Percentiles rank a stretch among this genome's conserved stretches.
Evolutionary conservation across 2,888 invertebrate species (phyloP).

Genomic region (Malacosoma neustria): DNA sequence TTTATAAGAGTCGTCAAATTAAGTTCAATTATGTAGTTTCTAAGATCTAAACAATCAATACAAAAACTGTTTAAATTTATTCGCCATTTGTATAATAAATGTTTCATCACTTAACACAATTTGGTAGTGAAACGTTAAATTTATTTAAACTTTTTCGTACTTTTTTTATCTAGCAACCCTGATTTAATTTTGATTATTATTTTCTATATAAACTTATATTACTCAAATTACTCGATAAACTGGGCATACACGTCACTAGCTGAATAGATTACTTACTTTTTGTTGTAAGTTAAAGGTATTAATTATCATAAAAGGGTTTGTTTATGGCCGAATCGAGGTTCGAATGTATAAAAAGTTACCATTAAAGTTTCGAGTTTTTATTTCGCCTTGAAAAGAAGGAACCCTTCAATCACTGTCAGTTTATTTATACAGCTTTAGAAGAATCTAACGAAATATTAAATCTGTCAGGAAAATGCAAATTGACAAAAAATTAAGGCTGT

Average conservation of each 20-base stretch:
- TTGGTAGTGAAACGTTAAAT: no score
- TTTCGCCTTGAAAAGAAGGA: not conserved
- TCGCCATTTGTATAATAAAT: no score
- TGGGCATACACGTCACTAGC: not conserved
- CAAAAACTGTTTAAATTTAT: no score
- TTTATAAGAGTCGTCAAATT: no score
- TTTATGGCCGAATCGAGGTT: not conserved
- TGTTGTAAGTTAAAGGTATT: constrained; percentile 42
- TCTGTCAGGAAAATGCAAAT: not conserved
- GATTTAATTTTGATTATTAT: no score
- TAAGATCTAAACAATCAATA: no score
- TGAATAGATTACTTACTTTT: constrained; percentile 3
- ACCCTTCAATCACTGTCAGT: not conserved
- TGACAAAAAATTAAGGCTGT: not conserved
- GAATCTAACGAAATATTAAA: not conserved
- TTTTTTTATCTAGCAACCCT: no score
- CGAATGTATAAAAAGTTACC: not conserved
- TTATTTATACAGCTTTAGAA: not conserved
- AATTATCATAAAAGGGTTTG: constrained; percentile 45
- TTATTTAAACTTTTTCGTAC: no score
- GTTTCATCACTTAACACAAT: no score
- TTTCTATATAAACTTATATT: not conserved
- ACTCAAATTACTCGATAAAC: not conserved
- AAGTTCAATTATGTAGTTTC: no score
- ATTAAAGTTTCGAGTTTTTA: not conserved